Evolutionary conservation across 2,797 vertebrate genomes (phyloP), one percentile per base, ranked within the genome.

Genomic region (Neosilurus mollespiculum): DNA sequence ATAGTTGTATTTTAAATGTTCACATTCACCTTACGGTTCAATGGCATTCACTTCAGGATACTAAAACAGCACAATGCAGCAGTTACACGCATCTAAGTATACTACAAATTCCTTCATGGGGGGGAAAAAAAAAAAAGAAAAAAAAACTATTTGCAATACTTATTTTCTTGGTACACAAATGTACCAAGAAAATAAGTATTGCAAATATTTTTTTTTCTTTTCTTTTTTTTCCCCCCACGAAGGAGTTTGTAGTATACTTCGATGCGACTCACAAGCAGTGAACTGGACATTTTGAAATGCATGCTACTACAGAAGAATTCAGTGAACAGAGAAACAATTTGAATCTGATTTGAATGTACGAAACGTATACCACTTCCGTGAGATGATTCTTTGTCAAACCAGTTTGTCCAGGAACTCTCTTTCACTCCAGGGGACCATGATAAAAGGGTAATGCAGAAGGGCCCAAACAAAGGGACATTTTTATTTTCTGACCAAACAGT

Each of bases 341-440:
- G 59, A 84, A 62, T 87, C 53, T 34, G 88, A 24, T 16, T 2
- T 80, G 88, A 89, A 91, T 70, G 84, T 59, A 72, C 34, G 86
- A 77, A 81, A 81, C 54, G 30, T 51, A 75, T 80, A 66, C 67
- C 4, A 80, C 9, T 54, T 16, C 65, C 84, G 76, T 84, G 22
- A 87, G 80, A 20, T 64, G 80, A 92, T 84, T 94, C 85, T 94
- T 94, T 93, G 94, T 94, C 89, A 87, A 95, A 95, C 94, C 92
- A 83, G 94, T 95, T 94, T 86, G 86, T 89, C 90, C 78, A 83
- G 76, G 24, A 78, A 83, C 81, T 77, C 62, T 59, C 22, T 70
- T 87, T 89, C 73, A 71, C 79, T 86, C 81, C 34, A 78, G 83
- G 24, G 66, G 30, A 79, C 59, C 61, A 72, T 64, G 24, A 53